Conservation (phyloP, 1,140 invertebrate genomes). For the Drosophila miranda region DNA sequence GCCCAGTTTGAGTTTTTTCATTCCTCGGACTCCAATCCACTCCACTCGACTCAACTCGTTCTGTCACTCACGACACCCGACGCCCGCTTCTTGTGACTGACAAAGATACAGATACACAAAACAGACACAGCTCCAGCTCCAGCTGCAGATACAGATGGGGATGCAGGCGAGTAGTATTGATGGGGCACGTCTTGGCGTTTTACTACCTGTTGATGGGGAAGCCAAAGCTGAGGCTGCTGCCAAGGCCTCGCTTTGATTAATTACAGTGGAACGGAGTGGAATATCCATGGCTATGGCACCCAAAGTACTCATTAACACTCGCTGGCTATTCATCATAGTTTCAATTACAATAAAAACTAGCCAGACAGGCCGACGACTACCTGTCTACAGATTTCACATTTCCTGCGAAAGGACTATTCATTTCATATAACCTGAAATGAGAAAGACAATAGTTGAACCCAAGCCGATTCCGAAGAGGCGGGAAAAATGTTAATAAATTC, state of each 20-base stretch:
- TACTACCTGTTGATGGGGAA: conserved; percentile 78
- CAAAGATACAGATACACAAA: conserved; percentile 45
- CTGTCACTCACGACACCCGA: conserved; percentile 60
- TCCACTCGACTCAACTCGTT: conserved; percentile 17
- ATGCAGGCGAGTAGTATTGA: conserved; percentile 20
- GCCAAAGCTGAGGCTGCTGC: conserved; percentile 22
- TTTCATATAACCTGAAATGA: too few species aligned
- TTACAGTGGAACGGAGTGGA: conserved; percentile 44
- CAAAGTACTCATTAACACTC: conserved; percentile 70
- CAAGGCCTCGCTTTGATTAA: conserved; percentile 65
- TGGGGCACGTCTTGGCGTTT: conserved; percentile 73
- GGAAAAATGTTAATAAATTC: neutral
- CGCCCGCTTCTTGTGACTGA: conserved; percentile 29
- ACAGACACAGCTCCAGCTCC: conserved; percentile 2
- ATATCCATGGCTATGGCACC: conserved; percentile 23
- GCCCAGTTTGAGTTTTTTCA: conserved; percentile 24
- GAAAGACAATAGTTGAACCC: too few species aligned
- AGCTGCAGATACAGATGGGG: conserved; percentile 17
- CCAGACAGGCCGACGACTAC: conserved; percentile 35
- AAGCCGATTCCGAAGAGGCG: too few species aligned
- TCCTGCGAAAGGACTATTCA: too few species aligned
- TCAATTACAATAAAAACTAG: conserved; percentile 23
- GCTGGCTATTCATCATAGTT: conserved; percentile 57
- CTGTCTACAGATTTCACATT: neutral
- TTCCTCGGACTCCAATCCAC: conserved; percentile 5